Base-by-base conservation (phyloP, 37 sponge, comb jelly and placozoan species). In the Dysidea cf. avara region DNA sequence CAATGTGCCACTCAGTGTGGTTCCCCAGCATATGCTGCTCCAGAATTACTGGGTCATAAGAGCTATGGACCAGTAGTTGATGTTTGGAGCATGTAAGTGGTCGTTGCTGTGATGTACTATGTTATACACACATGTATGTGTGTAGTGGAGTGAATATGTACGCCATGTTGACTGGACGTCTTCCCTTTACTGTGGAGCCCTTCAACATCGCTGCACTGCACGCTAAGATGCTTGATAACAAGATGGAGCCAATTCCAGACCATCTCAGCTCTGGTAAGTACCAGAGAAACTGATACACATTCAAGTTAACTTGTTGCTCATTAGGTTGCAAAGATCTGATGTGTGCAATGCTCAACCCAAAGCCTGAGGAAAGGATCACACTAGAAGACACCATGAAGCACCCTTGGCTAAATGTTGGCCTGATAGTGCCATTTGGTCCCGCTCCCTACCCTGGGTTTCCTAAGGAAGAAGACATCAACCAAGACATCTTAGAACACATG, bases 21-120 rank as follows among this genome's bases (percentile, higher is more conserved):
- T 29, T 94, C 95, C 7, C 99, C 99, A 54, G 99, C 99, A 58
- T 97, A 97, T 65, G 95, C 99, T 31, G 99, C 99, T 17, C 99
- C 99, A 1, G 99, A 97, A 39, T 81, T 97, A 2, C 82, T 97
- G 29, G 90, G 95, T 12, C 90, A 94, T 38, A 91, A 94, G 57
- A 22, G 71, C 30, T 97, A 97, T 58, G 99, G 95, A 17, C 80
- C 82, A 24, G 83, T 79, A 79, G 99, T 91, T 46, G 99, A 97
- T 76, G 83, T 94, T 21, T 97, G 99, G 99, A 97, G 99, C 87
- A 88, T 97, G 96, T 96, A 47, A 87, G 92, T 66, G 21, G 13
- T 26, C 64, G 35, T 7, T 63, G 16, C 16, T 18, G 13, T 18
- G 16, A 49, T 13, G 26, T 7, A 36, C 13, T 65, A 13, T 35